Evolutionary conservation across 1,140 invertebrate species (phyloP).

Genomic region (Pachypeltis micranthus): DNA sequence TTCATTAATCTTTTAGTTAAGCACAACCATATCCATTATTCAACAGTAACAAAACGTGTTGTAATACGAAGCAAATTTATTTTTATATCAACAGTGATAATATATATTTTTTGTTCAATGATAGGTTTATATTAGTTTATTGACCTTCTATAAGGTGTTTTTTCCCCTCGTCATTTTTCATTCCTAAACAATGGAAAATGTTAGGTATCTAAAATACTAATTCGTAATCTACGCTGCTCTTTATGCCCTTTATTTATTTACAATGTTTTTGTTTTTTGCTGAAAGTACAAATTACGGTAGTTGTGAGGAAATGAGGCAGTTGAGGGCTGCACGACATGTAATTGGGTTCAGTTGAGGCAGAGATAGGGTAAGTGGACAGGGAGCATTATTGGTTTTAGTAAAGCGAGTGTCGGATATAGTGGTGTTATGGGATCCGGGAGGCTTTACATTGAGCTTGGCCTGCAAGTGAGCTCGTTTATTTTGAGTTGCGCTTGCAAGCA

Average conservation of each 20-base stretch:
- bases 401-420: too few relatives aligned
- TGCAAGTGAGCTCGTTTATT: too few relatives aligned
- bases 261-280: neutral
- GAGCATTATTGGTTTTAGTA: too few relatives aligned
- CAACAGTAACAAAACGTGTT: neutral
- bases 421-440: too few relatives aligned
- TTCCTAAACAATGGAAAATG: conserved; percentile 8
- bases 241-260: neutral
- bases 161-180: too few relatives aligned
- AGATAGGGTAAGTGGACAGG: too few relatives aligned
- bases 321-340: too few relatives aligned
- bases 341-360: too few relatives aligned
- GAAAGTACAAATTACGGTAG: neutral
- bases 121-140: conserved; percentile 6
- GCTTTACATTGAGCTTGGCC: too few relatives aligned
- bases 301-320: neutral
- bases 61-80: conserved; percentile 2
- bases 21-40: conserved; percentile 7
- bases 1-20: conserved; percentile 2
- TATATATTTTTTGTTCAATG: conserved; percentile 1
- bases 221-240: conserved; percentile 2
- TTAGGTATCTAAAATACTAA: neutral
- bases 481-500: too few relatives aligned
- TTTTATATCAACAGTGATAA: neutral
- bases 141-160: conserved; percentile 2